Evolutionary conservation across 2,888 invertebrate genomes (phyloP), one percentile per base, ranked within the genome.

Genomic region (Drosophila emarginata): DNA sequence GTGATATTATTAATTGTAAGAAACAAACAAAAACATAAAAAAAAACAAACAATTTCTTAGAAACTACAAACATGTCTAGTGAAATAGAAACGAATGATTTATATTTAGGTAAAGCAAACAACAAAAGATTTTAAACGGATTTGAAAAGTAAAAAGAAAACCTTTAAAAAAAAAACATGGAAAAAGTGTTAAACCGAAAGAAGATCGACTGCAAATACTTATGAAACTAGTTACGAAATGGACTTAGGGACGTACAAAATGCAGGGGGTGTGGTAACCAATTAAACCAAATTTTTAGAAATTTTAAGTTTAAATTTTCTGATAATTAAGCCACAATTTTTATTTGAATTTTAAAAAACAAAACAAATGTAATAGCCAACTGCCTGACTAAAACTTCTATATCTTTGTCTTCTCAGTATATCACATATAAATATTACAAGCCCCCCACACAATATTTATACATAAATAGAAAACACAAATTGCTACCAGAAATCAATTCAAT

Each of bases 1-100:
- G 84, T 84, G 84, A 84, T 84, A 84, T 83, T 88, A 84, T 71
- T 66, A 67, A 80, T 83, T 72, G 80, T 84, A 84, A 84, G 80
- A 15, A 72, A 51, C 63, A 73, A 45, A 45, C 18, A 45, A 15
- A 18, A 1, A 45, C n/a, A n/a, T n/a, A 21, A 21, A 45, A 11
- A 4, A 3, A 18, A 37, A 39, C 14, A 39, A 39, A 39, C 6
- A 39, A 39, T 5, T 28, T 32, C 7, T 32, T 32, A 9, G 6
- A 45, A 21, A 21, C 18, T 45, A 21, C 9, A 18, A 45, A 45
- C 67, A 72, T 61, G 72, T 82, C 72, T 77, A 76, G 66, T 68
- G 67, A 76, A 32, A 54, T 45, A n/a, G 50, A 65, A 62, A 80
- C 64, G 82, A 77, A 79, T 77, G 68, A 67, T 50, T 52, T 56